Conservation (phyloP, 2,888 invertebrate genomes). For the Piscicola geometra region DNA sequence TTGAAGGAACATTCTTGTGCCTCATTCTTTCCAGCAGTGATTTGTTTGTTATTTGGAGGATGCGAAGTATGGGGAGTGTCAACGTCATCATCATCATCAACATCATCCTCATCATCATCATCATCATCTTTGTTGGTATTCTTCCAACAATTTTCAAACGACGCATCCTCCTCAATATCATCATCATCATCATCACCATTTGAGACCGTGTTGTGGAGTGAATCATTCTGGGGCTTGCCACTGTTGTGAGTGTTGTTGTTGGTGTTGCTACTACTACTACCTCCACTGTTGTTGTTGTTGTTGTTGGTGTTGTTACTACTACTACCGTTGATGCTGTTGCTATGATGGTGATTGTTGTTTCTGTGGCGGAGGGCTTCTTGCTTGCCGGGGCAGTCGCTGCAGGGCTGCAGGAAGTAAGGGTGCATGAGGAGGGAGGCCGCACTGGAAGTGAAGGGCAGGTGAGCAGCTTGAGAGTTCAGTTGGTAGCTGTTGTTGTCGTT, state of each 20-base stretch:
- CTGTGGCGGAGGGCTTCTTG: background rate
- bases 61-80: too few species aligned
- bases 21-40: too few species aligned
- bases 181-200: background rate
- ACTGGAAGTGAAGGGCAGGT: conserved; percentile 20
- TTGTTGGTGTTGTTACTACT: background rate
- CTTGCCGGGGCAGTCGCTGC: background rate
- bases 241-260: too few species aligned
- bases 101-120: background rate
- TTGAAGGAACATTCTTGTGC: too few species aligned
- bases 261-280: too few species aligned
- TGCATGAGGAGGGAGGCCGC: conserved; percentile 30
- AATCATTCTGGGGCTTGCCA: too few species aligned
- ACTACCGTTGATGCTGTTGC: background rate
- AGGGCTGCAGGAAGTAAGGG: conserved; percentile 27
- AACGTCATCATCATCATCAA: background rate
- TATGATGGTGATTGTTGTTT: background rate
- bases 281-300: conserved; percentile 10
- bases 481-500: conserved; percentile 25
- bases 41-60: too few species aligned
- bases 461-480: background rate
- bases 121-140: too few species aligned
- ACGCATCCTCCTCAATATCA: background rate
- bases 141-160: too few species aligned
- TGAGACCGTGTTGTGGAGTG: too few species aligned